Evolutionary conservation across 2,113 vertebrate genomes (phyloP), one percentile per base, ranked within the genome.

Genomic region (Hippolais icterina): DNA sequence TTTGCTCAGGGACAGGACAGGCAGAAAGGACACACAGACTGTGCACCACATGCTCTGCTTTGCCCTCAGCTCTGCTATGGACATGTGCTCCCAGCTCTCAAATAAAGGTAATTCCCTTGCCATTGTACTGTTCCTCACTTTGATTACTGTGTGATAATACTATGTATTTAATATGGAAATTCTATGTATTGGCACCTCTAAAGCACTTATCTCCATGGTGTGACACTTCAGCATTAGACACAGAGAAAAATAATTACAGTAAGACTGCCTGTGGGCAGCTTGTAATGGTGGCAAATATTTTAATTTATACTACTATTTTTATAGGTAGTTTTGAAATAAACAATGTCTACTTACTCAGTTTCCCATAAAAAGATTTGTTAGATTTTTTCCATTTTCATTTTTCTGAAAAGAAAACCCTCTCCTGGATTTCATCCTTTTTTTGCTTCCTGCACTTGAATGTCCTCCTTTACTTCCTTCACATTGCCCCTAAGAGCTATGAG

Each of bases 1-100:
- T 80, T 53, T 31, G 50, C 59, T 77, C 7, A 4, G 0, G 6
- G 37, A 3, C 49, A 76, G 35, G 5, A 3, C 0, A 8, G 13
- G n/a, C 76, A 83, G 46, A 35, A 53, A 46, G 11, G 54, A 50
- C 33, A 59, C 15, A 9, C 0, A 0, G 46, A 2, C 37, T 46
- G 27, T 39, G 65, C 52, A 35, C 18, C 2, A 5, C 24, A 9
- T 1, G 3, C 35, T 50, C n/a, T 54, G n/a, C 75, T 49, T 49
- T 68, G 50, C 50, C 44, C 41, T 76, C 68, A 42, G 42, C 28
- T 70, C 61, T 89, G 61, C 88, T 59, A 8, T 7, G 50, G 41
- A 61, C 27, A 6, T 17, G 31, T 44, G 46, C 42, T 84, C 22
- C 56, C 52, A 64, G 47, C 37, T 81, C 56, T 82, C 49, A 89